These are phyloP conservation scores for Sisor rabdophorus DNA, from an alignment of 2,113 vertebrate species.

Conservation along the genomic window DNA sequence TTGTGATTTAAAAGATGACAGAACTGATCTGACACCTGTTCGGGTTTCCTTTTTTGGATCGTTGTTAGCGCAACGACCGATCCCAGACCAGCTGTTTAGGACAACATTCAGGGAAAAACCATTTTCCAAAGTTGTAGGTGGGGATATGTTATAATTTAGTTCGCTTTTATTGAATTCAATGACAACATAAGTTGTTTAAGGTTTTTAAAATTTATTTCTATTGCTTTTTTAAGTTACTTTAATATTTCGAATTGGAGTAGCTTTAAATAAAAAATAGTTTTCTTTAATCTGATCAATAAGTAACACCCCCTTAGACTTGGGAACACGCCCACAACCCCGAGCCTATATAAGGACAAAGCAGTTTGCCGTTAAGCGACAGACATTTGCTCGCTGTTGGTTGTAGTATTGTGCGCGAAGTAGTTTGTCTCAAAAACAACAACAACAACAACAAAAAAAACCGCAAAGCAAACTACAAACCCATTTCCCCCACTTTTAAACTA, in stretches of 20 bases:
- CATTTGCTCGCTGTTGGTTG: background rate
- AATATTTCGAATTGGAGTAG: background rate
- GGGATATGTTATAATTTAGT: background rate
- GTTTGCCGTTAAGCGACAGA: background rate
- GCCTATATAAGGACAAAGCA: slow-evolving; percentile 33
- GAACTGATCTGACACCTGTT: slow-evolving; percentile 14
- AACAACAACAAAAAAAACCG: slow-evolving; percentile 5
- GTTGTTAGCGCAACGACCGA: background rate
- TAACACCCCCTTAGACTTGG: slow-evolving; percentile 7
- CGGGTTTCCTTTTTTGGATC: background rate
- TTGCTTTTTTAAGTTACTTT: background rate
- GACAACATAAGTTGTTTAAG: background rate
- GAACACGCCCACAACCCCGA: slow-evolving; percentile 11
- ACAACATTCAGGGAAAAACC: background rate
- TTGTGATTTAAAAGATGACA: background rate
- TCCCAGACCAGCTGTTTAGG: slow-evolving; percentile 3
- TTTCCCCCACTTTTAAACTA: slow-evolving; percentile 1
- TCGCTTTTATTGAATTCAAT: background rate
- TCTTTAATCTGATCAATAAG: background rate
- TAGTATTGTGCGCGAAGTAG: slow-evolving; percentile 8
- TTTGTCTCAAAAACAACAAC: slow-evolving; percentile 26
- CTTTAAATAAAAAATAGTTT: no score
- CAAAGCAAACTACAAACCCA: slow-evolving; percentile 37
- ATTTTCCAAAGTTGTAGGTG: background rate
- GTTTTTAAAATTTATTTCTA: background rate